Percentiles rank a stretch among this genome's conserved stretches.
These are phyloP conservation scores for Tethea ocularis DNA, from an alignment of 2,888 invertebrate genomes.

Conservation along the genomic window DNA sequence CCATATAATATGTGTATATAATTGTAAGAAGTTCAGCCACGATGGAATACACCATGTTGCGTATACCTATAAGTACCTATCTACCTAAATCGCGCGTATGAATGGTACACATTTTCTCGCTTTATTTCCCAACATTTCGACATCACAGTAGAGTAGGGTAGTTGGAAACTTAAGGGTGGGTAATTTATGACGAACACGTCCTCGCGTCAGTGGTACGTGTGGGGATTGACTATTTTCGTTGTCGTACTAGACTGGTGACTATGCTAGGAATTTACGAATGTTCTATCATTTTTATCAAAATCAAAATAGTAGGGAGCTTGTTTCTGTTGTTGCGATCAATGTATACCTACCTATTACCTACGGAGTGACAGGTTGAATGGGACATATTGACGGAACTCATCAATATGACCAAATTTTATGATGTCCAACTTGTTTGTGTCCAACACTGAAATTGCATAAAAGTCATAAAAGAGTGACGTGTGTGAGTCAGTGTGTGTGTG, in stretches of 20 bases:
- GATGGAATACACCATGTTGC: background rate
- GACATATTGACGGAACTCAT: no score
- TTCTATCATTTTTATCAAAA: background rate
- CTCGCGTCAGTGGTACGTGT: slow-evolving; percentile 38
- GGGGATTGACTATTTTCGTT: slow-evolving; percentile 41
- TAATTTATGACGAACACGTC: slow-evolving; percentile 46
- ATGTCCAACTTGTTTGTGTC: no score
- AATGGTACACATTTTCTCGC: slow-evolving; percentile 3
- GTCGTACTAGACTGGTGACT: slow-evolving; percentile 17
- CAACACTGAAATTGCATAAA: no score
- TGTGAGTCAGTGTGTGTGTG: no score
- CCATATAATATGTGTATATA: no score
- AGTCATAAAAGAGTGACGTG: no score
- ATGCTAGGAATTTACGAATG: background rate
- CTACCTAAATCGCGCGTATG: slow-evolving; percentile 1
- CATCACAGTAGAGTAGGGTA: slow-evolving; percentile 4
- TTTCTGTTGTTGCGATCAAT: no score
- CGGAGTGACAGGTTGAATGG: no score
- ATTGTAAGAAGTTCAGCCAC: no score
- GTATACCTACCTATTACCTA: no score
- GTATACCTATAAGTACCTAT: background rate
- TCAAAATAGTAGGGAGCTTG: no score
- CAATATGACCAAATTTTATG: no score
- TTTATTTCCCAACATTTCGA: slow-evolving; percentile 4
- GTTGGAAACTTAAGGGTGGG: slow-evolving; percentile 25